Base-by-base conservation (phyloP, 2,797 vertebrate genomes). In the Poeciliopsis turneri region DNA sequence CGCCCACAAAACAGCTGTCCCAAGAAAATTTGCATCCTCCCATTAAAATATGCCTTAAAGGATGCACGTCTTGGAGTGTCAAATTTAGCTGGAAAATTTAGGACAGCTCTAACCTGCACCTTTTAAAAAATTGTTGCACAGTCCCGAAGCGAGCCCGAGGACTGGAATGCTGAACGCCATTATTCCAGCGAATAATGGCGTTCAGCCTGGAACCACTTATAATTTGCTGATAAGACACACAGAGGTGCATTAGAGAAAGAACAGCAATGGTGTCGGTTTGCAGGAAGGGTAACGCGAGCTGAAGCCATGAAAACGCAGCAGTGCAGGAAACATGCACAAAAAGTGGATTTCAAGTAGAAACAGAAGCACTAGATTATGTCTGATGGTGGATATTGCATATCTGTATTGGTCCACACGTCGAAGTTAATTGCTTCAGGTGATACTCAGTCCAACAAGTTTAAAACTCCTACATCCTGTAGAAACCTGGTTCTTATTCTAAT, bases 11-110 rank as follows among this genome's bases (percentile, higher is more conserved):
- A 89, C 76, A 51, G 81, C 89, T 77, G 87, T 92, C 91, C 89
- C 76, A 85, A 83, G 90, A 91, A 92, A 91, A 90, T 88, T 83
- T 87, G 90, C 91, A 90, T 93, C 89, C 92, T 84, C 85, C 89
- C 84, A 92, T 93, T 93, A 90, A 94, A 93, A 91, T 77, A 77
- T 76, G 88, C 88, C 89, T 92, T 70, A 11, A 77, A 90, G 89
- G 84, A 90, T 49, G 39, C 49, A 68, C 78, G 82, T 86, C 81
- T 80, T 23, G 53, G 12, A 84, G 79, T 71, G 74, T 87, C 72
- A 78, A 84, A 86, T 33, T 45, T 72, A 84, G 84, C 73, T 86
- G 72, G 79, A 75, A 86, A 88, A 89, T 87, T 80, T 75, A 86
- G 75, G 82, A 72, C 8, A 9, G 49, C 59, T 79, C 75, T 43